These are phyloP conservation scores for Ursus arctos DNA, from an alignment of 2,113 vertebrate species.

Conservation along the genomic window DNA sequence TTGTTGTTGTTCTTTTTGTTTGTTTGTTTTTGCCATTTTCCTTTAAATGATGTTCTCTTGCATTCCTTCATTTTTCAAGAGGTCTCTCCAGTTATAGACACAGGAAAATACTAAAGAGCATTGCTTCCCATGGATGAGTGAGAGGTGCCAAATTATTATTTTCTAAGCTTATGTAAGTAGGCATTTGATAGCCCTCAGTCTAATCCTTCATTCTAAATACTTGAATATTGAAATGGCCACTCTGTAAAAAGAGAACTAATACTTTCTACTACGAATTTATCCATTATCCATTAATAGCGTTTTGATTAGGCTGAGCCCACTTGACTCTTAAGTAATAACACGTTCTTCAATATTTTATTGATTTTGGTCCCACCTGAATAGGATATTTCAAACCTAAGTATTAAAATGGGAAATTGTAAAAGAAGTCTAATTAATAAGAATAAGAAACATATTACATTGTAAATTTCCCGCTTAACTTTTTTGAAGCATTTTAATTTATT, in stretches of 20 bases:
- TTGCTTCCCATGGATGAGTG: background rate
- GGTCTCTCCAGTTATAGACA: background rate
- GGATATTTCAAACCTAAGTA: background rate
- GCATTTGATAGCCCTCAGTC: background rate
- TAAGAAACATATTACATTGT: background rate
- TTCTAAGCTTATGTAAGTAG: background rate
- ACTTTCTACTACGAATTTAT: background rate
- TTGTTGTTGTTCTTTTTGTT: too few relatives aligned
- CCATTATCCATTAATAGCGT: background rate
- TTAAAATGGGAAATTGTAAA: background rate
- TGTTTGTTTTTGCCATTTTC: slow-evolving; percentile 48
- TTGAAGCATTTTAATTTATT: background rate
- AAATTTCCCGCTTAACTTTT: background rate
- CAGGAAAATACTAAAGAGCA: background rate
- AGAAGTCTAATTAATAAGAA: background rate
- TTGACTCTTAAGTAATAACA: background rate
- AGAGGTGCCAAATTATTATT: background rate
- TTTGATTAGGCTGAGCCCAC: slow-evolving; percentile 5
- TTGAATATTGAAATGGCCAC: background rate
- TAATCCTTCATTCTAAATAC: slow-evolving; percentile 12
- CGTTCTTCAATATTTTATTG: background rate
- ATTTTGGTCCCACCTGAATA: background rate
- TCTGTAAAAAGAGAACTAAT: background rate
- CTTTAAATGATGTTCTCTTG: slow-evolving; percentile 65
- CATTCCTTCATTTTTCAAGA: slow-evolving; percentile 45